Conservation (phyloP, 1,140 invertebrate genomes). For the Cataglyphis hispanica region DNA sequence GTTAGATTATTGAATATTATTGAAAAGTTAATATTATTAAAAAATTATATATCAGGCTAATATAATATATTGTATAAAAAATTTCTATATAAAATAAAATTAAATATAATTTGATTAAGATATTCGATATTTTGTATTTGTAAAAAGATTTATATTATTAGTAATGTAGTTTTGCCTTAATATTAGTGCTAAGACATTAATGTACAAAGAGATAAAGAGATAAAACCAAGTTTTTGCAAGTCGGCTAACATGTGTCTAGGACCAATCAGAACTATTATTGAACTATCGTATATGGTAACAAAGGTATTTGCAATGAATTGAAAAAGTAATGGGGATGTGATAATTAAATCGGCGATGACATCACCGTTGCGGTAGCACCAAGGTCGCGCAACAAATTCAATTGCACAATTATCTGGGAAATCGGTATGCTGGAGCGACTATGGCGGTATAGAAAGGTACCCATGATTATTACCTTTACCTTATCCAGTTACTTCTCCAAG, state of each 20-base stretch:
- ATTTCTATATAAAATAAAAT: neutral
- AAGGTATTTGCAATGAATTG: slow-evolving; percentile 28
- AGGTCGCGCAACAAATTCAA: slow-evolving; percentile 77
- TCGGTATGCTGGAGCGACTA: slow-evolving; percentile 74
- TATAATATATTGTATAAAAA: neutral
- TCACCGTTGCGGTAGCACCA: slow-evolving; percentile 66
- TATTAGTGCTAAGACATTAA: neutral
- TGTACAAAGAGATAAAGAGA: neutral
- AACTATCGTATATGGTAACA: slow-evolving; percentile 1
- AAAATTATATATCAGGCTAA: neutral
- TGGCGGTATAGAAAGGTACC: slow-evolving; percentile 73
- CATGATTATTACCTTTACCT: slow-evolving; percentile 72
- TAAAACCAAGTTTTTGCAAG: slow-evolving; percentile 4
- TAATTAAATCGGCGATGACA: slow-evolving; percentile 58
- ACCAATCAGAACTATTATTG: slow-evolving; percentile 23
- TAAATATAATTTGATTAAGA: neutral
- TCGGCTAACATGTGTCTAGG: neutral
- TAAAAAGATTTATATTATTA: no score
- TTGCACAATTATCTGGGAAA: slow-evolving; percentile 78
- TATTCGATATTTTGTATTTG: no score
- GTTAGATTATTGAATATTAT: neutral
- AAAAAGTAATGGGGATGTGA: slow-evolving; percentile 45
- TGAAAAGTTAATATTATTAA: neutral
- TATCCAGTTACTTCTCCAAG: slow-evolving; percentile 66
- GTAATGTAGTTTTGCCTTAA: no score